These are phyloP conservation scores for Anoplophora glabripennis DNA, from an alignment of 1,140 invertebrate species.

Conservation along the genomic window DNA sequence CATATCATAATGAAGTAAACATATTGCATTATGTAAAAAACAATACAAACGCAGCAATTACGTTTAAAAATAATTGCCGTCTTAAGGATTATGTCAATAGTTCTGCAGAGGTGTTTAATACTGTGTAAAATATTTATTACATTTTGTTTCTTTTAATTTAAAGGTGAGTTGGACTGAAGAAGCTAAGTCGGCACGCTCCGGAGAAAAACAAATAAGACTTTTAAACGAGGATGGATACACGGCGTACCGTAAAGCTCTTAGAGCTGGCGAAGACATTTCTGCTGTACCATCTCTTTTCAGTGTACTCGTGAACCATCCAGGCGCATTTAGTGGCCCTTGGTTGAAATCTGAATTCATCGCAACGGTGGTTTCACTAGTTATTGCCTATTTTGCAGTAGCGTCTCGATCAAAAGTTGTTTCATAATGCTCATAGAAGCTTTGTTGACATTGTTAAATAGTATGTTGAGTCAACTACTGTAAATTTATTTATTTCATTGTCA, in stretches of 20 bases:
- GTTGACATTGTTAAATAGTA: too few relatives aligned
- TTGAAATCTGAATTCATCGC: constrained; percentile 90
- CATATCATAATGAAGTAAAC: too few relatives aligned
- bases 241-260: constrained; percentile 71
- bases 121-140: too few relatives aligned
- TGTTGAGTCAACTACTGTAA: too few relatives aligned
- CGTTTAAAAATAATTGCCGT: too few relatives aligned
- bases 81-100: too few relatives aligned
- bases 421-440: constrained; percentile 10
- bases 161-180: constrained; percentile 92
- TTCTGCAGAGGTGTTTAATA: too few relatives aligned
- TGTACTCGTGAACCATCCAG: constrained; percentile 75
- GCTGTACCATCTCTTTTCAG: constrained; percentile 72
- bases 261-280: constrained; percentile 64
- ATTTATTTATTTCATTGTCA: too few relatives aligned
- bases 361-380: constrained; percentile 68
- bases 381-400: constrained; percentile 84
- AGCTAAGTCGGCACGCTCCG: constrained; percentile 72
- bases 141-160: constrained; percentile 27
- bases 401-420: constrained; percentile 61
- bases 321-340: constrained; percentile 87
- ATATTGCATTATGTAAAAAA: too few relatives aligned
- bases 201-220: constrained; percentile 75
- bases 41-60: too few relatives aligned
- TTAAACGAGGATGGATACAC: constrained; percentile 91